Percentiles rank a stretch among this genome's conserved stretches.
These are phyloP conservation scores for Pantherophis guttatus DNA, from an alignment of 2,113 vertebrate species.

Conservation along the genomic window DNA sequence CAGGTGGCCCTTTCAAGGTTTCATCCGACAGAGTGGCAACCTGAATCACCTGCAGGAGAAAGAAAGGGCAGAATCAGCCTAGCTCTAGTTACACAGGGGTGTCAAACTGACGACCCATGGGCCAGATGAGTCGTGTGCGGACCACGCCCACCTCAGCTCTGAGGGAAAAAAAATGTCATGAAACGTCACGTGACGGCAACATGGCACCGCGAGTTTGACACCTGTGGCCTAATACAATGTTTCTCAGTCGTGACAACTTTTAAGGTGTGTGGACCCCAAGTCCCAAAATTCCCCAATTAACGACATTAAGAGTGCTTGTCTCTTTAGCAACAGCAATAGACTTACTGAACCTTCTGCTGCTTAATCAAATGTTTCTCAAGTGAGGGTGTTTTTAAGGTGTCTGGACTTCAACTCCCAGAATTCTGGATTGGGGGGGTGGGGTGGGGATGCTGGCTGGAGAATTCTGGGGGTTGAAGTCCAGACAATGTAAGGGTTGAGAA, in stretches of 20 bases:
- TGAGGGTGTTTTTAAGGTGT: neutral
- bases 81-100: no score
- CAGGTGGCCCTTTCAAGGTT: conserved; percentile 68
- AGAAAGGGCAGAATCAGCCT: neutral
- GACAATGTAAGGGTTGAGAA: neutral
- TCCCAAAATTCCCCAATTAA: neutral
- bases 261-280: neutral
- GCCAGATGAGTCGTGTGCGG: no score
- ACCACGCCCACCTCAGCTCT: no score
- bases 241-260: neutral
- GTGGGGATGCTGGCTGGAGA: neutral
- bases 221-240: neutral
- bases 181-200: no score
- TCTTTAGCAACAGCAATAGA: no score
- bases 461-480: neutral
- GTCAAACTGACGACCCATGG: no score
- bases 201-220: no score
- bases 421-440: neutral
- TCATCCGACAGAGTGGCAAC: conserved; percentile 87
- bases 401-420: neutral
- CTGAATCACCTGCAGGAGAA: conserved; percentile 79
- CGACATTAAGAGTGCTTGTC: neutral
- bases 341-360: neutral
- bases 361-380: neutral
- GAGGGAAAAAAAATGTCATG: fast-evolving